Percentiles rank a stretch among this genome's conserved stretches.
Conservation (phyloP, 1,140 invertebrate genomes). For the Halesus radiatus region DNA sequence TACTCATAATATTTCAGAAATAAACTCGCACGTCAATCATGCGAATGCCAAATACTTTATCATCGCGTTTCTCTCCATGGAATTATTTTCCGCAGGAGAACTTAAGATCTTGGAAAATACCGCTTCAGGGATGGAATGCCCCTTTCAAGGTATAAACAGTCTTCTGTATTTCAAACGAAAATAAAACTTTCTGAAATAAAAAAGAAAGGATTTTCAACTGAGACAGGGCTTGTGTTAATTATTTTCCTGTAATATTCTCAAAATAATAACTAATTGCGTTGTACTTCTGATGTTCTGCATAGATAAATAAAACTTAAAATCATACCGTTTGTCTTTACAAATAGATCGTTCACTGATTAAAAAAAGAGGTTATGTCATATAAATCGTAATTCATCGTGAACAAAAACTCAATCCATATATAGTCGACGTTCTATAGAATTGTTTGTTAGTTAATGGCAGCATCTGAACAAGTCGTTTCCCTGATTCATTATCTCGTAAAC, state of each 20-base stretch:
- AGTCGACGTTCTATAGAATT: not conserved
- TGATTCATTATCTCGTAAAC: not conserved
- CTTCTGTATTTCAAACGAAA: no score
- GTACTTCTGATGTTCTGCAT: no score
- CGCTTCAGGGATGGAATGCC: not conserved
- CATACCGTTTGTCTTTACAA: no score
- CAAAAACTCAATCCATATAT: not conserved
- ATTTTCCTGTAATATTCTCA: no score
- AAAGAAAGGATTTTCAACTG: no score
- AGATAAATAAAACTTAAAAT: no score
- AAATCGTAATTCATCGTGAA: not conserved
- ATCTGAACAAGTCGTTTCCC: not conserved
- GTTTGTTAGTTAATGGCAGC: not conserved
- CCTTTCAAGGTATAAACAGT: not conserved
- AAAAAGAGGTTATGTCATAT: no score
- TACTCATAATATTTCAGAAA: slow-evolving; percentile 30
- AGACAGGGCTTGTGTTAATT: no score
- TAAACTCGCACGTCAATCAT: slow-evolving; percentile 52
- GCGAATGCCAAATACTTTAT: slow-evolving; percentile 44
- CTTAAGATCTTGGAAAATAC: not conserved
- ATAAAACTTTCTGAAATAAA: no score
- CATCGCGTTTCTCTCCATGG: slow-evolving; percentile 11
- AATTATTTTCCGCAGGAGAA: slow-evolving; percentile 32
- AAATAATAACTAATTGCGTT: no score
- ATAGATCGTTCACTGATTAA: no score